These are phyloP conservation scores for Archips xylosteana DNA, from an alignment of 2,888 invertebrate species.

Conservation along the genomic window DNA sequence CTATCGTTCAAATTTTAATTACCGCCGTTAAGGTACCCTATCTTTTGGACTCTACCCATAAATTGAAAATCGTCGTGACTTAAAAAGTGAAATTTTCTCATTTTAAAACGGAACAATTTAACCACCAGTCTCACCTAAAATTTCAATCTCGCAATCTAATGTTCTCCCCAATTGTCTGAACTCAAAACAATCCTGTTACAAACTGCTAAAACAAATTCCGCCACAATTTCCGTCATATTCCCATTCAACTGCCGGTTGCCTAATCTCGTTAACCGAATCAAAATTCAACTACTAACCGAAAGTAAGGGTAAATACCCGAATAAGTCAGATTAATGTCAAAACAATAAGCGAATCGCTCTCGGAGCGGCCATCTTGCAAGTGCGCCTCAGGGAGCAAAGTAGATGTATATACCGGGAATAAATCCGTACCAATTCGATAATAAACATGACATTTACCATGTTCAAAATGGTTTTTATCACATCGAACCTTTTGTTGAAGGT, in stretches of 20 bases:
- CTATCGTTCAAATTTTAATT: too few species aligned
- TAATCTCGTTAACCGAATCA: conserved; percentile 47
- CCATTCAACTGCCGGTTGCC: conserved; percentile 42
- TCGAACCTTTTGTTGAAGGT: not conserved
- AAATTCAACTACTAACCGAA: conserved; percentile 25
- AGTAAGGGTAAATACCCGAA: conserved; percentile 9
- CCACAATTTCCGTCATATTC: conserved; percentile 49
- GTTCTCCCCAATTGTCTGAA: not conserved
- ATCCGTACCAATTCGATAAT: conserved; percentile 12
- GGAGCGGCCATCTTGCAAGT: not conserved
- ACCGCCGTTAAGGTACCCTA: too few species aligned
- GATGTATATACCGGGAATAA: conserved; percentile 16
- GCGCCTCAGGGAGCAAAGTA: conserved; percentile 10
- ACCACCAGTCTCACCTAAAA: not conserved
- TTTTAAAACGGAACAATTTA: not conserved
- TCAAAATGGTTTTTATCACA: not conserved
- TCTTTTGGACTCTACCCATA: too few species aligned
- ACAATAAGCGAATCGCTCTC: conserved; percentile 15
- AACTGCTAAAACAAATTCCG: conserved; percentile 12
- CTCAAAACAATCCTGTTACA: conserved; percentile 19
- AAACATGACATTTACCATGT: conserved; percentile 8
- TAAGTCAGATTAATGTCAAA: conserved; percentile 21
- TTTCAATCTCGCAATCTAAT: not conserved
- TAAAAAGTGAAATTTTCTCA: too few species aligned
- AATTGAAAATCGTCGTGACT: too few species aligned